Conservation (phyloP, 2,797 vertebrate species). For the Ceryle rudis region DNA sequence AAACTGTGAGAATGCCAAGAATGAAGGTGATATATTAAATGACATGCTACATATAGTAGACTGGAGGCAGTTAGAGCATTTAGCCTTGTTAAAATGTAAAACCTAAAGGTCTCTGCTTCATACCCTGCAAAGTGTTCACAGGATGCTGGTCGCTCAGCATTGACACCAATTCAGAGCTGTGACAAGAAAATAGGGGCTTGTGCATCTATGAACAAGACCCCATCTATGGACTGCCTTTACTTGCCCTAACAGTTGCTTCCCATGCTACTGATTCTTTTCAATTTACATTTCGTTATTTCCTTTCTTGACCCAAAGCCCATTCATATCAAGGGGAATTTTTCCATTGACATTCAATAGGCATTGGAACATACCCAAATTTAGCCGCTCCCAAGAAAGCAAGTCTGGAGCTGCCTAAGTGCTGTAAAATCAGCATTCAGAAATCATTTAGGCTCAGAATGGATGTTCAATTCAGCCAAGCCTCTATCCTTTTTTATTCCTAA, state of each 20-base stretch:
- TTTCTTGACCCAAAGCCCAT: neutral
- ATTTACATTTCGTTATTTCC: neutral
- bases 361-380: neutral
- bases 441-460: neutral
- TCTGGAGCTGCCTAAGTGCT: neutral
- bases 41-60: neutral
- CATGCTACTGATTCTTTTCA: neutral
- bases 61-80: neutral
- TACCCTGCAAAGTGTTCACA: neutral
- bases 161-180: neutral
- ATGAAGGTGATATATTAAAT: fast-evolving
- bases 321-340: neutral
- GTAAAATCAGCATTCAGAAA: neutral
- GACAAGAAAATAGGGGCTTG: neutral
- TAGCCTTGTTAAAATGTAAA: neutral
- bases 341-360: neutral
- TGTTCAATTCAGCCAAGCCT: neutral
- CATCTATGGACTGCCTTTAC: neutral
- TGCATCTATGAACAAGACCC: neutral
- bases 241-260: neutral
- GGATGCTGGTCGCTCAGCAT: neutral
- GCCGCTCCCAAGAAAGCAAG: neutral
- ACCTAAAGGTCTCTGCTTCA: neutral
- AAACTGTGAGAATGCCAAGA: neutral
- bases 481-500: neutral